Base-by-base conservation (phyloP, 2,113 vertebrate species). In the Chamaea fasciata region DNA sequence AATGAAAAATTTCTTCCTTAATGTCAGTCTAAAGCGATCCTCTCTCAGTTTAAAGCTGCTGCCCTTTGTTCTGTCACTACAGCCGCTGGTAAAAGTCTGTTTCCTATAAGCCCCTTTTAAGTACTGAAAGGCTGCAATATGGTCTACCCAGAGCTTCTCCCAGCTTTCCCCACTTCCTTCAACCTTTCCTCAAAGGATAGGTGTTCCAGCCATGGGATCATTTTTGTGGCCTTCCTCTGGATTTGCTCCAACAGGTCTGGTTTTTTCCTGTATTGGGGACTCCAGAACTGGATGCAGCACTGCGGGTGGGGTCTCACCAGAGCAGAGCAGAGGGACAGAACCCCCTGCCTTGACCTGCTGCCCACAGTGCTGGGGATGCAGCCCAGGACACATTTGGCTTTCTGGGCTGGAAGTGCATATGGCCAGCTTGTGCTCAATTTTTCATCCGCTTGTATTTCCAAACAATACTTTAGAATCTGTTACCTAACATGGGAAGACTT, bases 251-350 rank as follows among this genome's bases (percentile, higher is more conserved):
- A 4, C 31, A 41, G 47, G 5, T 44, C 18, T 0, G 0, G 4
- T 1, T 64, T 20, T 3, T 9, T 60, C n/a, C 5, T 31, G 6
- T 39, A 2, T 0, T 37, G 65, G 2, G 13, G 15, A 0, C 19
- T 3, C 35, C 68, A 30, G 57, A 53, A n/a, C 53, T 87, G 92
- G 89, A 26, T 1, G 2, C 73, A 77, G 57, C 1, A 2, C 31
- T 80, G 3, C 63, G 44, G 31, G 39, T 11, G 62, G 21, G 42
- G 31, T 63, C 60, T 64, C 73, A 33, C 0, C 2, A 62, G 57
- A 87, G 47, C 1, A 0, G 30, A 71, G 42, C 1, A 63, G 42
- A 89, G 27, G 28, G 47, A 3, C 2, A 60, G 50, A 75, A 60
- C 10, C 16, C 0, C 47, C 42, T 71, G 42, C n/a, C 35, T 81